Evolutionary conservation across 2,797 vertebrate genomes (phyloP).

Genomic region (Ambastaia sidthimunki): DNA sequence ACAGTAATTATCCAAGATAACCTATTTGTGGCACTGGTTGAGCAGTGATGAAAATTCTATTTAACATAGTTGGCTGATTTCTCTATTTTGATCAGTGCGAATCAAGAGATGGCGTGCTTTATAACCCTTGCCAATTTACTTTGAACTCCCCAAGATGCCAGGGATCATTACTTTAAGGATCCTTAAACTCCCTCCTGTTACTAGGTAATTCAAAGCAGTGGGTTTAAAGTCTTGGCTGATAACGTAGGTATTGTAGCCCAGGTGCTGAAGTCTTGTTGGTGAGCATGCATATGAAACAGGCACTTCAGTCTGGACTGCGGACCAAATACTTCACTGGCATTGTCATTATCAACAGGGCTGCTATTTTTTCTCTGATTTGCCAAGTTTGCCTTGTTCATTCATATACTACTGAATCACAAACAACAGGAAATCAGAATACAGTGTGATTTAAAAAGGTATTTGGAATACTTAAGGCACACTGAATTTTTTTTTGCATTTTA

Average conservation of each 20-base stretch:
- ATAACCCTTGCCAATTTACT: conserved; percentile 79
- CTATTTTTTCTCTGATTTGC: conserved; percentile 27
- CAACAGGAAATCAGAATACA: background rate
- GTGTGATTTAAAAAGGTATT: no score
- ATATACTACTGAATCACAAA: background rate
- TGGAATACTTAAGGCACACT: no score
- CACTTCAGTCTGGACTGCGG: conserved; percentile 23
- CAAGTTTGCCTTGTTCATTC: background rate
- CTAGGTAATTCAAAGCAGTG: conserved; percentile 79
- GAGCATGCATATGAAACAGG: conserved; percentile 52
- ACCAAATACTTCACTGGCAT: conserved; percentile 6
- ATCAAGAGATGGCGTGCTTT: conserved; percentile 67
- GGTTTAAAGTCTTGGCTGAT: conserved; percentile 72
- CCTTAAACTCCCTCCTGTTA: conserved; percentile 77
- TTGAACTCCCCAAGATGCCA: conserved; percentile 79
- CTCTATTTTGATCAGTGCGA: conserved; percentile 79
- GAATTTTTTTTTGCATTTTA: no score
- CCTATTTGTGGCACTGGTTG: conserved; percentile 81
- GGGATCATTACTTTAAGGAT: conserved; percentile 80
- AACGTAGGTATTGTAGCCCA: conserved; percentile 67
- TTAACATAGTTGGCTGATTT: conserved; percentile 84
- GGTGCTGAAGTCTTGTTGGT: conserved; percentile 47
- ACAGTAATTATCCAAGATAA: conserved; percentile 84
- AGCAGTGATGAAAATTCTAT: conserved; percentile 85
- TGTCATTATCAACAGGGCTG: background rate